A percentile compares a stretch with the other conserved stretches of the same genome.
Conservation (phyloP, 2,113 vertebrate species). For the Embiotoca jacksoni region DNA sequence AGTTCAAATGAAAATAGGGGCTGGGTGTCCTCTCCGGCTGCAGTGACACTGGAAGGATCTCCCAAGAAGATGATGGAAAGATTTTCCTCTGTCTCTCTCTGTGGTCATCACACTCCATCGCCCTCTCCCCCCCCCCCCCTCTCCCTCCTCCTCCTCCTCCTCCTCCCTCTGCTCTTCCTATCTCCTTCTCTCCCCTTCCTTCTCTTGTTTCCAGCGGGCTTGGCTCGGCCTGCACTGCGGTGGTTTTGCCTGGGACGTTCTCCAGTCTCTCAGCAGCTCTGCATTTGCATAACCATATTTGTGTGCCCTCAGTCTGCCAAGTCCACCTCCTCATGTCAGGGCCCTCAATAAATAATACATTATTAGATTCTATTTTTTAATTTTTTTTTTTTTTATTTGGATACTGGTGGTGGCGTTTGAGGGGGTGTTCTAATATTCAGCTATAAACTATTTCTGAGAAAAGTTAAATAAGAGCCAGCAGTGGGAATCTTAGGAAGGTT, state of each 20-base stretch:
- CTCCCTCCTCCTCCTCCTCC: background rate
- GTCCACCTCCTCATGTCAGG: constrained; percentile 66
- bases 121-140: background rate
- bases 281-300: constrained; percentile 75
- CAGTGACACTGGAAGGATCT: constrained; percentile 39
- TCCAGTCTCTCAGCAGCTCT: constrained; percentile 69
- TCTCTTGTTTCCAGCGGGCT: constrained; percentile 56
- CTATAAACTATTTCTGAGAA: constrained; percentile 55
- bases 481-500: constrained; percentile 29
- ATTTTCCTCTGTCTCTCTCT: constrained; percentile 23
- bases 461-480: constrained; percentile 34
- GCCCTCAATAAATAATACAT: constrained; percentile 72
- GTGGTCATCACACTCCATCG: constrained; percentile 13
- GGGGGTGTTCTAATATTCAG: constrained; percentile 20
- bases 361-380: constrained; percentile 68
- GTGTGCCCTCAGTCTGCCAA: constrained; percentile 67
- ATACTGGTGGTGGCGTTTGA: background rate
- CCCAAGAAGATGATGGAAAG: constrained; percentile 57
- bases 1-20: no score
- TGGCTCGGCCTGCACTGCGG: constrained; percentile 42
- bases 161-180: constrained; percentile 16
- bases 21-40: constrained; percentile 6
- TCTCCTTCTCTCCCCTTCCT: constrained; percentile 44
- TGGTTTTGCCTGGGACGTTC: constrained; percentile 61
- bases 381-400: constrained; percentile 5